Percentiles rank a stretch among this genome's conserved stretches.
Conservation (phyloP, 2,888 invertebrate species). For the Ormyrus pomaceus region DNA sequence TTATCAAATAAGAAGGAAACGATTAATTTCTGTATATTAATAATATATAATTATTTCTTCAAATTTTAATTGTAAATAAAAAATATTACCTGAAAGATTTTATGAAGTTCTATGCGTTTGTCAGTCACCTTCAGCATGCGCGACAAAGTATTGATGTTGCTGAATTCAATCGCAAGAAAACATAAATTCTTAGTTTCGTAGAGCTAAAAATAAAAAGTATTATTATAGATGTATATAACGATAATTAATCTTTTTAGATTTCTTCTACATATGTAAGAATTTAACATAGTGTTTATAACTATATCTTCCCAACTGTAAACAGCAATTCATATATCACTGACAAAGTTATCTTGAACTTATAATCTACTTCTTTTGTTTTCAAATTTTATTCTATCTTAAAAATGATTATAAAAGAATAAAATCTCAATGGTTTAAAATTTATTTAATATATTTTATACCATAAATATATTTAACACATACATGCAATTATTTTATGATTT, state of each 20-base stretch:
- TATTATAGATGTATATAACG: constrained; percentile 11
- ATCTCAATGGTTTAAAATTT: too few species aligned
- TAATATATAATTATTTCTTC: background rate
- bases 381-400: constrained; percentile 14
- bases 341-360: constrained; percentile 21
- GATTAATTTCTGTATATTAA: constrained; percentile 16
- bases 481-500: too few species aligned
- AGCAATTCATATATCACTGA: constrained; percentile 18
- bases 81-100: constrained; percentile 82
- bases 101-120: constrained; percentile 82
- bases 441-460: too few species aligned
- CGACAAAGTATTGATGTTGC: constrained; percentile 83
- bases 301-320: constrained; percentile 10
- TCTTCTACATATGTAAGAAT: background rate
- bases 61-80: too few species aligned
- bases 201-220: constrained; percentile 78
- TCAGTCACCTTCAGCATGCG: constrained; percentile 83
- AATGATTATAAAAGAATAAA: constrained; percentile 1
- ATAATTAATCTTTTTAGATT: background rate
- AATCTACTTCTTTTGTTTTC: background rate
- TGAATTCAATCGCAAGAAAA: constrained; percentile 83
- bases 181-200: constrained; percentile 83
- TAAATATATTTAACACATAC: too few species aligned
- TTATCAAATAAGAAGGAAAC: constrained; percentile 19
- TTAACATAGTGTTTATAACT: background rate